Conservation (phyloP, 2,797 vertebrate species). For the Loriculus beryllinus region DNA sequence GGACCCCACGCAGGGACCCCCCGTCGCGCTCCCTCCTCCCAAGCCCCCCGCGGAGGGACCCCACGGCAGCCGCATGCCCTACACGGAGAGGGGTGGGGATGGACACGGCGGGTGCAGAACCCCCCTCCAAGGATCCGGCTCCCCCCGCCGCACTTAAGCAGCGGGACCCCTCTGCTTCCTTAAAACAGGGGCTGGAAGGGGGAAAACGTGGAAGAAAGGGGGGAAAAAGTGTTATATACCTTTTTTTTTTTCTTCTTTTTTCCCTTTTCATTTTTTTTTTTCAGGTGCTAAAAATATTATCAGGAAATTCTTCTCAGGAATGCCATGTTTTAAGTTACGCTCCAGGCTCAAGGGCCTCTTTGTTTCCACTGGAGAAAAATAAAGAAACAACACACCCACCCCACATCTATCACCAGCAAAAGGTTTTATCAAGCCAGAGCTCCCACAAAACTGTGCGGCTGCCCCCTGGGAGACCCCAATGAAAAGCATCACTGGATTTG, state of each 20-base stretch:
- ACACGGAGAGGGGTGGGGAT: background rate
- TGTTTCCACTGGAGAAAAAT: constrained; percentile 51
- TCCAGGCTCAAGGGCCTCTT: constrained; percentile 71
- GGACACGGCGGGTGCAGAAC: background rate
- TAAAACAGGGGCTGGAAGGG: background rate
- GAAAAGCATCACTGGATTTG: background rate
- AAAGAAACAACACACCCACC: background rate
- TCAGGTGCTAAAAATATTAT: constrained; percentile 73
- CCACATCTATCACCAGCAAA: constrained; percentile 57
- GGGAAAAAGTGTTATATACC: background rate
- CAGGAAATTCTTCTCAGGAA: constrained; percentile 76
- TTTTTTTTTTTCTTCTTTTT: background rate
- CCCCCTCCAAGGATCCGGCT: too few relatives aligned
- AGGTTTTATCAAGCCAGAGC: constrained; percentile 16
- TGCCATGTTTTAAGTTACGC: constrained; percentile 54
- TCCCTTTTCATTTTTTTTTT: background rate
- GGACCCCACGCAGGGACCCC: background rate
- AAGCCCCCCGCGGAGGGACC: background rate
- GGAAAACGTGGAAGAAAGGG: background rate
- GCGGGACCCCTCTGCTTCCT: background rate
- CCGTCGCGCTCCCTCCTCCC: background rate
- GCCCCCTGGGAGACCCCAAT: background rate
- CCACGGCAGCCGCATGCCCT: too few relatives aligned
- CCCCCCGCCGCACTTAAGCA: background rate
- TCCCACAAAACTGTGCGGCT: background rate